Base-by-base conservation (phyloP, 2,797 vertebrate species). In the Macroramphosus scolopax region DNA sequence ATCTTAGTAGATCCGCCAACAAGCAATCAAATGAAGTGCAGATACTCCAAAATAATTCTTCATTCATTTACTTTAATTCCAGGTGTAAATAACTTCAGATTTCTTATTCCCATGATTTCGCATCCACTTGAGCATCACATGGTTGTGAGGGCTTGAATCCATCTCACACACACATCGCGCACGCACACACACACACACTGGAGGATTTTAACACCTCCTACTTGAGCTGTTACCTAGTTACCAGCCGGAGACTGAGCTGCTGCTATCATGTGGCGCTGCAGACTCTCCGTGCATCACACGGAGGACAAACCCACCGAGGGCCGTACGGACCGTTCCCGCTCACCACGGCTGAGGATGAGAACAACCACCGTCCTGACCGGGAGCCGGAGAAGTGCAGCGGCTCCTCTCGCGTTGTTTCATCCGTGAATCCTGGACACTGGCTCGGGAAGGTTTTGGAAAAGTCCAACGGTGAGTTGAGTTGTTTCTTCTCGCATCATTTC, bases 221-320 rank as follows among this genome's bases (percentile, higher is more conserved):
- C 78, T 58, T 60, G 61, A 79, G 52, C 82, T 72, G 88, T 91
- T 90, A 90, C 89, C 89, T 88, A 83, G 89, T 81, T 87, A 91
- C 89, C 57, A 57, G 57, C 49, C 6, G 66, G 73, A 75, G 82
- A 72, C 77, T 58, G 75, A 35, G 80, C 60, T 63, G 33, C 46
- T 22, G 20, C 6, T 22, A 3, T 22, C 20, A n/a, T n/a, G n/a
- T 8, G 26, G 26, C 26, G 26, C 29, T 31, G 29, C 6, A 31
- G 29, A 22, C 55, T 70, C 18, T 35, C 60, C 17, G 54, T 1
- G 48, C 44, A 48, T 58, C 58, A 58, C 42, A 57, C 51, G 40
- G 40, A 51, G 52, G 5, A 16, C 2, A 17, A 56, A 5, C 30
- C 17, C n/a, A n/a, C n/a, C 28, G 18, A 25, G 41, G 17, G 15